A percentile compares a stretch with the other conserved stretches of the same genome.
Conservation (phyloP, 2,797 vertebrate genomes). For the Siniperca obscura region DNA sequence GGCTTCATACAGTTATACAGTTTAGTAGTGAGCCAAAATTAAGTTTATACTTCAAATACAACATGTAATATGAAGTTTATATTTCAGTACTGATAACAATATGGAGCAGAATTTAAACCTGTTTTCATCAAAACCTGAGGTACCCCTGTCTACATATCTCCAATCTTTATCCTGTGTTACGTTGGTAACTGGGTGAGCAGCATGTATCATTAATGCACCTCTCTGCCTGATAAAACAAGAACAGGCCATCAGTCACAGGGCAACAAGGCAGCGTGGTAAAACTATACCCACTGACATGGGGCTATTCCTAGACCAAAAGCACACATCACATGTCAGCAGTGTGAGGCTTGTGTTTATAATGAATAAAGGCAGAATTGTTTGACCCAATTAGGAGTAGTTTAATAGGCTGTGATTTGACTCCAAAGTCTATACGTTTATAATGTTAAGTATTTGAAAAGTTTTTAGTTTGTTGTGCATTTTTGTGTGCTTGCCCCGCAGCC, state of each 20-base stretch:
- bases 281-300: conserved; percentile 44
- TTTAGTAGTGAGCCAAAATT: background rate
- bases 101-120: background rate
- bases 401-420: background rate
- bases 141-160: background rate
- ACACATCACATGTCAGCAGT: conserved; percentile 58
- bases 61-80: background rate
- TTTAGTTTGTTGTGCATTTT: conserved; percentile 14
- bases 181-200: conserved; percentile 40
- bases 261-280: conserved; percentile 52
- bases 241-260: conserved; percentile 43
- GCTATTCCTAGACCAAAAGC: conserved; percentile 58
- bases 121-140: background rate
- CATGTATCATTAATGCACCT: conserved; percentile 61
- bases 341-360: conserved; percentile 18
- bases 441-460: background rate
- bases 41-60: background rate
- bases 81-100: background rate
- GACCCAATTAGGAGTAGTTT: conserved; percentile 12
- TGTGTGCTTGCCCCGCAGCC: conserved; percentile 75
- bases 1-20: background rate
- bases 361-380: conserved; percentile 23
- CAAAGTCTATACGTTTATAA: background rate
- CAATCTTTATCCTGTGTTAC: conserved; percentile 18
- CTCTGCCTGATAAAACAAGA: conserved; percentile 50